Base-by-base conservation (phyloP, 2,888 invertebrate genomes). In the Baccha elongata region DNA sequence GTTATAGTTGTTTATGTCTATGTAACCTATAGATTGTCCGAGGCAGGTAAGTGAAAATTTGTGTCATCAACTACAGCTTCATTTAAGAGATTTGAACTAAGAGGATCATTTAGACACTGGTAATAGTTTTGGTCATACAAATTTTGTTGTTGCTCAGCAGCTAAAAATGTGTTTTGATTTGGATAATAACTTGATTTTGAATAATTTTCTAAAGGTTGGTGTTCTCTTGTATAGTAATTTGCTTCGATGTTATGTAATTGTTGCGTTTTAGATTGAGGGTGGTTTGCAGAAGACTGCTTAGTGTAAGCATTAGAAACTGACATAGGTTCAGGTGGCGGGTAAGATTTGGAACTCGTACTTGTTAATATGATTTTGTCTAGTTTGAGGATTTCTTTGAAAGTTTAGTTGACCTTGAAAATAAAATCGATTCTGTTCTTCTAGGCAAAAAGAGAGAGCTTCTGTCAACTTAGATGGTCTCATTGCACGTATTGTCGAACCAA, bases 401-500 rank as follows among this genome's bases (percentile, higher is more conserved):
- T 60, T 13, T 1, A 21, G 23, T 11, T 29, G 2, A 8, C 21
- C 26, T 23, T 26, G 64, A 50, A 65, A 58, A 69, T 83, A 85
- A 23, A 29, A 42, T 21, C 53, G 64, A 53, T 84, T 85, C 46
- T 85, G 85, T 32, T 86, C 85, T 19, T 65, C 13, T 26, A 78
- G 48, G 58, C 79, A 85, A 13, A 17, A 78, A 65, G 53, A 71
- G 2, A 85, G 58, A n/a, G 85, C 85, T 29, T 83, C 74, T 2
- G 84, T 37, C 19, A 86, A 40, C 5, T 74, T 58, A 19, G 11
- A 60, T 26, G 85, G 85, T 62, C 73, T 62, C 86, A 86, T 86
- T 1, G 85, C 58, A 11, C 86, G 71, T 17, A 86, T 73, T 21
- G 85, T 85, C 6, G 85, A 69, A 8, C 86, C 85, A 44, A 86